Conservation (phyloP, 30 jellyfish, hydroid and myxozoan species). For the Chrysaora quinquecirrha region DNA sequence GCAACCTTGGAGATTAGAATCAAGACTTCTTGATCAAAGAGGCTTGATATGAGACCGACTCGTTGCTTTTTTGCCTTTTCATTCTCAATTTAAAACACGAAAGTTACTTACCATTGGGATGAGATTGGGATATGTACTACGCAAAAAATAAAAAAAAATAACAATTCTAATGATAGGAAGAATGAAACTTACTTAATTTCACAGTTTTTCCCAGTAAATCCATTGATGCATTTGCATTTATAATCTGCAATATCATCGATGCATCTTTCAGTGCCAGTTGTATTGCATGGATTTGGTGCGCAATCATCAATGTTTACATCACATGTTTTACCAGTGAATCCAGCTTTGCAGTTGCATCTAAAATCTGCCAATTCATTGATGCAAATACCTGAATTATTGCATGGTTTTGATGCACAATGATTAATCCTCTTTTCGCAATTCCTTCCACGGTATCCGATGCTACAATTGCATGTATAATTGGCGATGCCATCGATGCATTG, state of each 20-base stretch:
- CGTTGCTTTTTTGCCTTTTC: no score
- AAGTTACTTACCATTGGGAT: no score
- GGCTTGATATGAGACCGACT: no score
- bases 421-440: conserved; percentile 48
- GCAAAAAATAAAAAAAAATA: no score
- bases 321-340: conserved; percentile 57
- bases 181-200: conserved; percentile 45
- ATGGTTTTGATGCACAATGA: conserved; percentile 49
- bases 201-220: conserved; percentile 64
- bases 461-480: conserved; percentile 61
- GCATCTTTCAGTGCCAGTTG: conserved; percentile 52
- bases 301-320: conserved; percentile 54
- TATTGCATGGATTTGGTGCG: conserved; percentile 53
- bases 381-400: conserved; percentile 56
- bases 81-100: no score
- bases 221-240: conserved; percentile 47
- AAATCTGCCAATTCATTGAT: conserved; percentile 37
- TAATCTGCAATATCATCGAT: conserved; percentile 33
- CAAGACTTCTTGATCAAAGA: no score
- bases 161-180: no score
- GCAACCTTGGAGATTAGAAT: no score
- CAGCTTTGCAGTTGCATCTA: conserved; percentile 53
- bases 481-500: conserved; percentile 51
- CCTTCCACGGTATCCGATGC: conserved; percentile 51
- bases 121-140: no score